These are phyloP conservation scores for Halcyon senegalensis DNA, from an alignment of 2,113 vertebrate species.

Conservation along the genomic window DNA sequence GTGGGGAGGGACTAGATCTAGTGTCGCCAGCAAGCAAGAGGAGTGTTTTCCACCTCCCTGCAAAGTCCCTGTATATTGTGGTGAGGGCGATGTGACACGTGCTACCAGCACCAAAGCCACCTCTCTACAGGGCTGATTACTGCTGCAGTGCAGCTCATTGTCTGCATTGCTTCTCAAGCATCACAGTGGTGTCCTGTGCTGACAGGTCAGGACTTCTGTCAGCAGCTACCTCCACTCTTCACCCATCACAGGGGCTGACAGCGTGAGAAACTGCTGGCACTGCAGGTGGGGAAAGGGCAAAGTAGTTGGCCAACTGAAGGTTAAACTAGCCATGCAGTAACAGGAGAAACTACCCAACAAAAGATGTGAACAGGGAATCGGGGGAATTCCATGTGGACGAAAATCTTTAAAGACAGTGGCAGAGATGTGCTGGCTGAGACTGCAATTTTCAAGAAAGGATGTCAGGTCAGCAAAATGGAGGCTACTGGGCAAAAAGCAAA, in stretches of 20 bases:
- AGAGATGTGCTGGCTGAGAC: not conserved
- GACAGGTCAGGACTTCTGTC: not conserved
- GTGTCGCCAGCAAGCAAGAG: not conserved
- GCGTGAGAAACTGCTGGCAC: not conserved
- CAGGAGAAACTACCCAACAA: not conserved
- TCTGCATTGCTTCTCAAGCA: accelerated
- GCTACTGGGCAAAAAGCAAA: not conserved
- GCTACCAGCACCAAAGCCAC: not conserved
- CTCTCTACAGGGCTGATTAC: not conserved
- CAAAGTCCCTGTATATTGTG: not conserved
- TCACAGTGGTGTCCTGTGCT: not conserved
- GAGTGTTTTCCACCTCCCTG: not conserved
- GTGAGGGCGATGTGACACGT: not conserved
- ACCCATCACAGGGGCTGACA: accelerated
- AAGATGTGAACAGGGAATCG: not conserved
- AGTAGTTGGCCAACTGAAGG: not conserved
- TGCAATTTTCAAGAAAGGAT: not conserved
- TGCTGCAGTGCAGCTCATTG: accelerated
- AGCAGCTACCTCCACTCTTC: not conserved
- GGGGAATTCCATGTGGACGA: not conserved
- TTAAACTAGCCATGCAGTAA: not conserved
- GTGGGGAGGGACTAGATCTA: not conserved
- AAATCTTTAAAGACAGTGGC: not conserved
- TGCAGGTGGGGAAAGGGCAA: not conserved
- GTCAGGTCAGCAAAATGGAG: not conserved